phyloP scores from a whole-genome alignment of 1,140 invertebrate genomes.

The Drusus annulatus region DNA sequence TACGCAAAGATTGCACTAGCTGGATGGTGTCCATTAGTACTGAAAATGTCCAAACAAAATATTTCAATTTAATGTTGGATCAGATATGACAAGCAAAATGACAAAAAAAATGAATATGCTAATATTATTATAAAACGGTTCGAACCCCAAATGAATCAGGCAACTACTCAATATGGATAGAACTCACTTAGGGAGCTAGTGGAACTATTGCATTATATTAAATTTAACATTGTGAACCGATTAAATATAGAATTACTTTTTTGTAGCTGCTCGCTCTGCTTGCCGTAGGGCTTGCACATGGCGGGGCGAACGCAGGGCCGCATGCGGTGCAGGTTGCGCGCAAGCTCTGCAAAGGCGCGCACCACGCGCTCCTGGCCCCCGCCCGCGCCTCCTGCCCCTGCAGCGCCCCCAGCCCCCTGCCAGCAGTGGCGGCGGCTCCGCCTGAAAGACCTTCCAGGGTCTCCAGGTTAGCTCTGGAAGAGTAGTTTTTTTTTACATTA shows the following conservation, averaged over 20 bases:
- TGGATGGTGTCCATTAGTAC: conserved; percentile 89
- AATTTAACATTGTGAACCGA: no score
- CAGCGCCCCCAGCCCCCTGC: no score
- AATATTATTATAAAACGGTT: no score
- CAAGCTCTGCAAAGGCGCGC: conserved; percentile 84
- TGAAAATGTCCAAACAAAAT: conserved; percentile 61
- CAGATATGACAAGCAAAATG: no score
- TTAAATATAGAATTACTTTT: conserved; percentile 76
- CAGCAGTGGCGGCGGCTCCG: conserved; percentile 61
- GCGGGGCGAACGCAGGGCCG: conserved; percentile 86
- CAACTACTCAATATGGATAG: no score
- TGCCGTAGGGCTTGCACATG: conserved; percentile 91
- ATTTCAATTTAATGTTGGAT: no score
- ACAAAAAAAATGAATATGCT: no score
- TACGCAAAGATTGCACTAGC: conserved; percentile 85
- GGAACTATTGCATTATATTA: no score
- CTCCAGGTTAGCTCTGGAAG: conserved; percentile 76
- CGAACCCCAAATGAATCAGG: no score
- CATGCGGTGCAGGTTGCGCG: conserved; percentile 89
- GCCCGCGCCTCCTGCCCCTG: conserved; percentile 58
- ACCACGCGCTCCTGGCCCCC: conserved; percentile 87
- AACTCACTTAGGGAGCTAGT: no score
- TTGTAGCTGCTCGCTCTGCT: conserved; percentile 88
- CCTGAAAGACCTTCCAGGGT: conserved; percentile 76
- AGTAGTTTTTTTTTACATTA: not conserved